Evolutionary conservation across 2,888 invertebrate species (phyloP).

Genomic region (Andrena chrysosceles): DNA sequence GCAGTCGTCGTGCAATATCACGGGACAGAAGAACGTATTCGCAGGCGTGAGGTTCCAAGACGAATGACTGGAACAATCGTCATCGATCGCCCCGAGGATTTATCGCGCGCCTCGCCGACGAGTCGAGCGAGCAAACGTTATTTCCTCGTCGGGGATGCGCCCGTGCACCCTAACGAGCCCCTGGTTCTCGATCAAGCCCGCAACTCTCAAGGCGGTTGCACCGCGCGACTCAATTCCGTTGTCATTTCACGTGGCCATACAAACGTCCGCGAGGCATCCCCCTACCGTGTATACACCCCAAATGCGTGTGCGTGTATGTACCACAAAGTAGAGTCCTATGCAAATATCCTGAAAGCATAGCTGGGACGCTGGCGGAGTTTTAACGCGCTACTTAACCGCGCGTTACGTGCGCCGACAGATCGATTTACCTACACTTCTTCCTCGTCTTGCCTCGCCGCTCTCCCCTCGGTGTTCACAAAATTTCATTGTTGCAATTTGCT

Average conservation of each 20-base stretch:
- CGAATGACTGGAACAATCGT: constrained; percentile 29
- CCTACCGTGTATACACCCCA: constrained; percentile 34
- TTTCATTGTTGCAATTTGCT: constrained; percentile 67
- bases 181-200: constrained; percentile 50
- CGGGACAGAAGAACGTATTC: neutral
- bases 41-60: constrained; percentile 1
- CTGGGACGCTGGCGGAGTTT: constrained; percentile 68
- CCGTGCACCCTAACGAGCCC: constrained; percentile 36
- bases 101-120: constrained; percentile 25
- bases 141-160: constrained; percentile 24
- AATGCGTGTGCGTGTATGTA: constrained; percentile 34
- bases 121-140: constrained; percentile 1
- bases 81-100: constrained; percentile 35
- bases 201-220: constrained; percentile 14
- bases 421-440: constrained; percentile 63
- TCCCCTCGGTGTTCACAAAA: constrained; percentile 45
- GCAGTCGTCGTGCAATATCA: constrained; percentile 1
- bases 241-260: constrained; percentile 51
- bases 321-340: constrained; percentile 68
- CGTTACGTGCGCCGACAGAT: constrained; percentile 71
- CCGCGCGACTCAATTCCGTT: constrained; percentile 28
- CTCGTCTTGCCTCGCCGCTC: constrained; percentile 36
- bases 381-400: constrained; percentile 73
- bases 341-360: constrained; percentile 73
- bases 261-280: constrained; percentile 42